Evolutionary conservation across 2,888 invertebrate genomes (phyloP).

Genomic region (Sesia bembeciformis): DNA sequence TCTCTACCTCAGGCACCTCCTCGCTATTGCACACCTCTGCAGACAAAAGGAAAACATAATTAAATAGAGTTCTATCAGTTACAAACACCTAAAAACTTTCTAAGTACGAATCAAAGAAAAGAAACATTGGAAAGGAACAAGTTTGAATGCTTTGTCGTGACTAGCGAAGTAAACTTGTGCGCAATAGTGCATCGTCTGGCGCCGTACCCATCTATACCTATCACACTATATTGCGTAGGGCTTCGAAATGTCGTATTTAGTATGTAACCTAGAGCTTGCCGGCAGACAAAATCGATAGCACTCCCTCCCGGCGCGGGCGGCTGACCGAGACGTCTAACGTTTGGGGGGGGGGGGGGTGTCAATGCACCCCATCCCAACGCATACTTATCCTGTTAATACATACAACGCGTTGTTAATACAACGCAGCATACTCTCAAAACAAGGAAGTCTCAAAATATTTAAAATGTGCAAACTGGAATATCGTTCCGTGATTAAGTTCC

Average conservation of each 20-base stretch:
- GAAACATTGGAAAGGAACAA: conserved; percentile 38
- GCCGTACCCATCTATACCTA: conserved; percentile 13
- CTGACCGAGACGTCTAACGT: conserved; percentile 23
- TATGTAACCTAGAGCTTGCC: conserved; percentile 19
- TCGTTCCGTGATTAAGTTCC: too few species aligned
- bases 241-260: conserved; percentile 47
- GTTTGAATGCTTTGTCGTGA: conserved; percentile 42
- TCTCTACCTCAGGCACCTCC: conserved; percentile 95
- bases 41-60: conserved; percentile 33
- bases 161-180: conserved; percentile 21
- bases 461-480: too few species aligned
- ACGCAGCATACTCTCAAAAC: too few species aligned
- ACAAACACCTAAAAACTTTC: conserved; percentile 14
- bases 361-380: conserved; percentile 26
- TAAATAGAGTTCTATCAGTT: not conserved
- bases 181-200: not conserved
- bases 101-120: conserved; percentile 15
- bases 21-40: conserved; percentile 94
- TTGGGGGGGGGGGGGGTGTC: conserved; percentile 22
- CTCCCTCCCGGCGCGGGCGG: conserved; percentile 25
- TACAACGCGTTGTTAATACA: too few species aligned
- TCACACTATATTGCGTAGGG: conserved; percentile 7
- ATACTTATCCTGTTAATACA: too few species aligned
- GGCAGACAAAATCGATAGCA: conserved; percentile 65
- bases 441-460: too few species aligned